Percentiles rank a stretch among this genome's conserved stretches.
Evolutionary conservation across 2,113 vertebrate species (phyloP).

Genomic region (Calyptommatus sinebrachiatus): DNA sequence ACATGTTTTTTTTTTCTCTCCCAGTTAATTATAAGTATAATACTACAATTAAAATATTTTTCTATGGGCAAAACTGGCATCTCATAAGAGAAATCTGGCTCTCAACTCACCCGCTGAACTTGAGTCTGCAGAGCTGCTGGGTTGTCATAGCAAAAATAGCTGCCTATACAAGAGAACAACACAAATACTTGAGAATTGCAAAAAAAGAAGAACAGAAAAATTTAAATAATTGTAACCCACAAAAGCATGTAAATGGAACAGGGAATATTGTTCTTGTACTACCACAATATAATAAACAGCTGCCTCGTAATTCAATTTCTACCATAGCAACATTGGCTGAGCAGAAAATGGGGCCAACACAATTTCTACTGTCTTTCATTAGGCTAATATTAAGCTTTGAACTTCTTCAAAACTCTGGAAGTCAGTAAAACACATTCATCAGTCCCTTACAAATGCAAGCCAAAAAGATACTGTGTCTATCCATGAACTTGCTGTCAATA

Average conservation of each 20-base stretch:
- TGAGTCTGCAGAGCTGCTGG: slow-evolving; percentile 91
- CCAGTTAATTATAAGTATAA: neutral
- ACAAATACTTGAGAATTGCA: neutral
- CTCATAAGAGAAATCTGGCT: neutral
- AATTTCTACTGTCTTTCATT: no score
- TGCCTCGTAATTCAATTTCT: no score
- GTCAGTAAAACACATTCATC: no score
- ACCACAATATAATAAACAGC: no score
- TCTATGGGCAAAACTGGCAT: neutral
- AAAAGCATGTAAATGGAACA: neutral
- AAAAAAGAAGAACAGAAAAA: neutral
- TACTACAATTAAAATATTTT: neutral
- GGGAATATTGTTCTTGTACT: no score
- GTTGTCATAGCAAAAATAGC: slow-evolving; percentile 97
- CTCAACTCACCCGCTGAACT: slow-evolving; percentile 78
- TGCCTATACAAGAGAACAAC: slow-evolving; percentile 74
- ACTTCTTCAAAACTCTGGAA: no score
- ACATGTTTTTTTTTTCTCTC: neutral
- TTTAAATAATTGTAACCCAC: neutral
- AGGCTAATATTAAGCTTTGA: no score
- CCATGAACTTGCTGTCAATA: no score
- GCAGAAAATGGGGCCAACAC: no score
- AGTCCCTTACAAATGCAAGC: no score
- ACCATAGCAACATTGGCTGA: no score
- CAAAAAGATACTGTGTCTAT: no score